Conservation (phyloP, 2,113 vertebrate species). For the Saccopteryx bilineata region DNA sequence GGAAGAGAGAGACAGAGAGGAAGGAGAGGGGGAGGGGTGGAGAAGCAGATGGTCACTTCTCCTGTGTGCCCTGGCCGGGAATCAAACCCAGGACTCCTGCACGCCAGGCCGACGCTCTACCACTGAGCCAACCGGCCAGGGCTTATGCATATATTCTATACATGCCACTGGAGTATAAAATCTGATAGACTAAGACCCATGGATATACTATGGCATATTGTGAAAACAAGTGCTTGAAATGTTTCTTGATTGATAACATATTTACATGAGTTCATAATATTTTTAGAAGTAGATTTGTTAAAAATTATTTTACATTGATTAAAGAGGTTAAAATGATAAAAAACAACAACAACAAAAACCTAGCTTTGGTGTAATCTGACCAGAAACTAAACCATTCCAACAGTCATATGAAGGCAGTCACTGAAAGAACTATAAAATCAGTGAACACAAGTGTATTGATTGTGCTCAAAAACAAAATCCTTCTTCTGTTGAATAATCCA, state of each 20-base stretch:
- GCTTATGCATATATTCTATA: neutral
- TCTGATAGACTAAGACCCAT: neutral
- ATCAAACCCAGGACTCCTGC: no score
- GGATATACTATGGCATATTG: neutral
- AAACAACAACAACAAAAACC: neutral
- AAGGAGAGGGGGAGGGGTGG: no score
- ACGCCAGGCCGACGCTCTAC: no score
- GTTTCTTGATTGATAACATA: neutral
- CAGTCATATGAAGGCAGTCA: constrained; percentile 73
- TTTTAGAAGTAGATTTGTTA: neutral
- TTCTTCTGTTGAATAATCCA: constrained; percentile 86
- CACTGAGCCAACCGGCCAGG: no score
- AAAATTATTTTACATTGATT: constrained; percentile 9
- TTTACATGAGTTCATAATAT: neutral
- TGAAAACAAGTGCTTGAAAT: neutral
- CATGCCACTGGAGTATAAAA: neutral
- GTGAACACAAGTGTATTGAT: constrained; percentile 90
- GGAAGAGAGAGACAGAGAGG: no score
- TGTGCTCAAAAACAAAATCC: constrained; percentile 79
- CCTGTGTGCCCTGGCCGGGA: no score
- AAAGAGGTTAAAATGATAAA: neutral
- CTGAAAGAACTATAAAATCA: constrained; percentile 78
- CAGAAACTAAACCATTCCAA: neutral
- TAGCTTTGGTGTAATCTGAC: neutral
- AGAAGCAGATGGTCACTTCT: no score